These are phyloP conservation scores for Megaceryle alcyon DNA, from an alignment of 2,797 vertebrate genomes.

Conservation along the genomic window DNA sequence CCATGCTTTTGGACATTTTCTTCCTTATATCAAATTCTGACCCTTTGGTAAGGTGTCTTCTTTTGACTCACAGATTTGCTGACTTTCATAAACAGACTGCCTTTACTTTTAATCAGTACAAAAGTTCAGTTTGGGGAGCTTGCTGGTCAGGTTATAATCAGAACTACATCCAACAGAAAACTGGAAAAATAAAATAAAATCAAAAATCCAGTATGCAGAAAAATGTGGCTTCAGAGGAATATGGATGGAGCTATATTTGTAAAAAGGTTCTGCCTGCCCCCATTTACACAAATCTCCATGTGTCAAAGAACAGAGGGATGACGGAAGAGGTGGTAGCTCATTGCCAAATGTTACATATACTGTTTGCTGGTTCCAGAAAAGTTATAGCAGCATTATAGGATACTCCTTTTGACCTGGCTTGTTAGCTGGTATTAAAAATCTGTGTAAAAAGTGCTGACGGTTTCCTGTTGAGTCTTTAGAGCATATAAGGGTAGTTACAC, in stretches of 20 bases:
- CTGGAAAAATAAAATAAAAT: slow-evolving; percentile 54
- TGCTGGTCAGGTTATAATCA: slow-evolving; percentile 69
- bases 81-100: slow-evolving; percentile 72
- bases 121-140: slow-evolving; percentile 59
- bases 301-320: not conserved
- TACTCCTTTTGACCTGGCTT: not conserved
- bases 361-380: not conserved
- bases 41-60: slow-evolving; percentile 73
- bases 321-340: not conserved
- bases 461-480: not conserved
- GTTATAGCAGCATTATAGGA: not conserved
- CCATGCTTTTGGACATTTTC: slow-evolving; percentile 66
- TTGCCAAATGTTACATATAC: not conserved
- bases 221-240: slow-evolving; percentile 54
- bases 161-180: slow-evolving; percentile 42
- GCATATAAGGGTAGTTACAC: not conserved
- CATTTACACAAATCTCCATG: not conserved
- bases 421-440: not conserved
- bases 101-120: slow-evolving; percentile 71
- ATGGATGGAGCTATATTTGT: not conserved
- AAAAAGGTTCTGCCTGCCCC: not conserved
- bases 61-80: slow-evolving; percentile 80
- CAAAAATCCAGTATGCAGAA: slow-evolving; percentile 10
- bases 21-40: slow-evolving; percentile 77
- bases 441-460: not conserved